phyloP scores from a whole-genome alignment of 2,888 invertebrate species.

The Ferdinandea cuprea region DNA sequence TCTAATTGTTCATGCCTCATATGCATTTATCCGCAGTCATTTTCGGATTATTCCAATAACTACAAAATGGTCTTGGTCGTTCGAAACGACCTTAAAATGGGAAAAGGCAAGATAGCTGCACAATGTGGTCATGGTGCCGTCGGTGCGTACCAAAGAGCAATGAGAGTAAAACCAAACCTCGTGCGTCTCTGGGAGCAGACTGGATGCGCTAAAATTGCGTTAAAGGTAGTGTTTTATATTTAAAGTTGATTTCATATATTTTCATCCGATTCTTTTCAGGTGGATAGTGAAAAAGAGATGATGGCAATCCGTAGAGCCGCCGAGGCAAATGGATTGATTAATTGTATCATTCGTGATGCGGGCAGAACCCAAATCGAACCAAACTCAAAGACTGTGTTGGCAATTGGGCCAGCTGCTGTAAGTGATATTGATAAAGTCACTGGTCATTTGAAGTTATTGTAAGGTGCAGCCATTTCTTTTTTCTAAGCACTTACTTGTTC shows the following conservation, averaged over 20 bases:
- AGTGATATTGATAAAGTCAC: conserved; percentile 91
- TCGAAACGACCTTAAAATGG: conserved; percentile 95
- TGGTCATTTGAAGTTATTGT: conserved; percentile 93
- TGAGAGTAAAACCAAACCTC: conserved; percentile 85
- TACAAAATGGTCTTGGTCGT: conserved; percentile 94
- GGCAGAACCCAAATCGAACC: conserved; percentile 96
- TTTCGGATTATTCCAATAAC: conserved; percentile 83
- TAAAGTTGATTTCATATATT: conserved; percentile 11
- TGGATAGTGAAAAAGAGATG: conserved; percentile 90
- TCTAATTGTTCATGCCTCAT: not conserved
- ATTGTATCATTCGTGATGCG: conserved; percentile 93
- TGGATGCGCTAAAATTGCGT: conserved; percentile 94
- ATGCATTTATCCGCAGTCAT: conserved; percentile 75
- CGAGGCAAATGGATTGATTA: conserved; percentile 87
- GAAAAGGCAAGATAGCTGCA: conserved; percentile 96
- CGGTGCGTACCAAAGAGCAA: conserved; percentile 90
- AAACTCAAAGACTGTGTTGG: conserved; percentile 94
- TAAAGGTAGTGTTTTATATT: conserved; percentile 85
- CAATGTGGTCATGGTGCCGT: conserved; percentile 98
- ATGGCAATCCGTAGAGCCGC: conserved; percentile 88
- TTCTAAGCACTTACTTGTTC: conserved; percentile 9
- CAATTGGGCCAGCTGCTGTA: conserved; percentile 95
- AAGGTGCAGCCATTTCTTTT: conserved; percentile 78
- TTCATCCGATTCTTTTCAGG: conserved; percentile 77
- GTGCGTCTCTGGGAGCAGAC: conserved; percentile 85